These are phyloP conservation scores for Formica exsecta DNA, from an alignment of 1,140 invertebrate species.

Conservation along the genomic window DNA sequence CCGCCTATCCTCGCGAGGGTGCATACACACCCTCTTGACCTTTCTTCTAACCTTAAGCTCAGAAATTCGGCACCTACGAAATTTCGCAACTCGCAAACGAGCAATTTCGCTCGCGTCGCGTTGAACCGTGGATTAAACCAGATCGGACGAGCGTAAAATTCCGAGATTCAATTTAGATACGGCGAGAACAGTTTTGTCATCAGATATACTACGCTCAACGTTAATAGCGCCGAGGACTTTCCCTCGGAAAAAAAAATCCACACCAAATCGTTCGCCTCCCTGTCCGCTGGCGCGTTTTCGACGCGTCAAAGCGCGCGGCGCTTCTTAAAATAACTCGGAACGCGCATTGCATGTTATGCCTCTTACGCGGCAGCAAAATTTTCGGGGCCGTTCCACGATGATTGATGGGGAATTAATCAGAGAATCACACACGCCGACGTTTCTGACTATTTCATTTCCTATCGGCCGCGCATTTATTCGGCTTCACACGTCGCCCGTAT, in stretches of 20 bases:
- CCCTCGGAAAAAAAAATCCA: conserved; percentile 4
- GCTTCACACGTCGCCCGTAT: conserved; percentile 37
- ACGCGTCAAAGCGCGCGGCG: neutral
- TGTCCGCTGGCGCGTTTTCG: neutral
- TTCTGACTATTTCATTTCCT: conserved; percentile 58
- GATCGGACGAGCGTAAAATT: neutral
- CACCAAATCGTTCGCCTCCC: neutral
- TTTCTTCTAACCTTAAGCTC: neutral
- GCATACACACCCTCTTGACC: conserved; percentile 6
- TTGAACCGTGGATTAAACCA: neutral
- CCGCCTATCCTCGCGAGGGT: conserved; percentile 5
- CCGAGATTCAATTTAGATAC: conserved; percentile 56
- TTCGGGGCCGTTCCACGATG: neutral
- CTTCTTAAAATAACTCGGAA: conserved; percentile 33
- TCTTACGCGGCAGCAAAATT: conserved; percentile 19
- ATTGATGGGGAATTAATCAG: conserved; percentile 52
- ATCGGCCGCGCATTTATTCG: conserved; percentile 38
- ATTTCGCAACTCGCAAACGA: no score
- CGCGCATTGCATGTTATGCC: conserved; percentile 10
- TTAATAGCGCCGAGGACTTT: conserved; percentile 30
- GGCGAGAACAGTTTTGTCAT: conserved; percentile 23
- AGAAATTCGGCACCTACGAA: neutral
- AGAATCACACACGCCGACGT: conserved; percentile 23
- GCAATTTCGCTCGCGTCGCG: conserved; percentile 18
- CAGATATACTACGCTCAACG: neutral